Percentiles rank a stretch among this genome's conserved stretches.
Evolutionary conservation across 2,113 vertebrate species (phyloP).

Genomic region (Otus sunia): DNA sequence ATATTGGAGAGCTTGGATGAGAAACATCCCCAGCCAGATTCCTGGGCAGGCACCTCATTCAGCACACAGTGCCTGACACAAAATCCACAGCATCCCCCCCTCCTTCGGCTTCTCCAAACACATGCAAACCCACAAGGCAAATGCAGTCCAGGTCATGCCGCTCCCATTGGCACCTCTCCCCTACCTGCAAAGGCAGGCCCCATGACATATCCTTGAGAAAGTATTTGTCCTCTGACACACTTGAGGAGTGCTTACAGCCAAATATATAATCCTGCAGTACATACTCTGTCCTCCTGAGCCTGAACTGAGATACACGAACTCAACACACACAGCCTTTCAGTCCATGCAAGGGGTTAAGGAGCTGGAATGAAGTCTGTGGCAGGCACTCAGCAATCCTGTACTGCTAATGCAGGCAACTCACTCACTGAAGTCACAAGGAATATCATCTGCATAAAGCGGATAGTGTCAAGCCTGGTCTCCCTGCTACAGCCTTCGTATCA

Average conservation of each 20-base stretch:
- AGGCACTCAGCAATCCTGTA: neutral
- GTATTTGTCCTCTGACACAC: neutral
- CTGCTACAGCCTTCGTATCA: neutral
- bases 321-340: neutral
- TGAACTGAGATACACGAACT: neutral
- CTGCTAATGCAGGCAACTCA: neutral
- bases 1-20: neutral
- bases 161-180: neutral
- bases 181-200: neutral
- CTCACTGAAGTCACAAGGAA: neutral
- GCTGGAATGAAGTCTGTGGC: neutral
- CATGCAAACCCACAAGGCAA: neutral
- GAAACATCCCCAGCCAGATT: neutral
- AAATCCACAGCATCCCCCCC: neutral
- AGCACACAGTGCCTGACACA: neutral
- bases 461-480: neutral
- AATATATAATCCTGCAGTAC: neutral
- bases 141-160: neutral
- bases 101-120: neutral
- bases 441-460: neutral
- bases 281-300: neutral
- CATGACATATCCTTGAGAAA: neutral
- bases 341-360: neutral
- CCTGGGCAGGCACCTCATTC: neutral
- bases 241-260: neutral